phyloP scores from a whole-genome alignment of 2,797 vertebrate genomes.

The Falco novaeseelandiae region DNA sequence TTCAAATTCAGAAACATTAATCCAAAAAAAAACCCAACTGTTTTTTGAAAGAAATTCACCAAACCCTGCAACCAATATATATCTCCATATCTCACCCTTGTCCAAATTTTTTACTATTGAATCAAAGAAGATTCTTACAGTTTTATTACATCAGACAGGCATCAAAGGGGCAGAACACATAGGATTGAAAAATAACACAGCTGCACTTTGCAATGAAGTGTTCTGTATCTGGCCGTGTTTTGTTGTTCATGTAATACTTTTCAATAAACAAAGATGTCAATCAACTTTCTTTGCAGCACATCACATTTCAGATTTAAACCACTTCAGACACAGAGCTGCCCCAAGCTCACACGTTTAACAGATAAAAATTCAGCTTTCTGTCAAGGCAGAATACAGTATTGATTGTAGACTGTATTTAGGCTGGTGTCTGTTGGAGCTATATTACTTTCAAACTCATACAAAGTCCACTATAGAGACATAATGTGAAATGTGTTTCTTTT shows the following conservation, averaged over 20 bases:
- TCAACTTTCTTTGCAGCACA: slow-evolving; percentile 80
- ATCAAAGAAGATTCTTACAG: slow-evolving; percentile 72
- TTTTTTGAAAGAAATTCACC: not conserved
- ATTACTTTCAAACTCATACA: slow-evolving; percentile 70
- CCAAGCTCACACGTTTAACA: slow-evolving; percentile 81
- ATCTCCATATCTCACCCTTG: slow-evolving; percentile 21
- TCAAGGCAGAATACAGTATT: slow-evolving; percentile 80
- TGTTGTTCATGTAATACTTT: slow-evolving; percentile 84
- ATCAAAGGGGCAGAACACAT: slow-evolving; percentile 76
- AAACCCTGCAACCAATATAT: not conserved
- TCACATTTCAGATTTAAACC: slow-evolving; percentile 83
- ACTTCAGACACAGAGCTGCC: slow-evolving; percentile 82
- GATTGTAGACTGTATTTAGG: slow-evolving; percentile 78
- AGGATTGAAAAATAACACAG: slow-evolving; percentile 79
- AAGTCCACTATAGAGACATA: slow-evolving; percentile 40
- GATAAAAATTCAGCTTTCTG: slow-evolving; percentile 84
- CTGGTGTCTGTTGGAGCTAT: slow-evolving; percentile 61
- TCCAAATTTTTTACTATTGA: slow-evolving; percentile 72
- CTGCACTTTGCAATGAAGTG: slow-evolving; percentile 72
- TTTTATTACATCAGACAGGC: slow-evolving; percentile 80
- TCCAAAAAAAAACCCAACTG: not conserved
- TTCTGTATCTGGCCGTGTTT: slow-evolving; percentile 72
- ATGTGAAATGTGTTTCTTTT: slow-evolving; percentile 49
- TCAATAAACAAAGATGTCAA: slow-evolving; percentile 87
- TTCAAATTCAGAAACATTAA: slow-evolving; percentile 58